phyloP scores from a whole-genome alignment of 2,888 invertebrate species.

The Chrysopilus asiliformis region DNA sequence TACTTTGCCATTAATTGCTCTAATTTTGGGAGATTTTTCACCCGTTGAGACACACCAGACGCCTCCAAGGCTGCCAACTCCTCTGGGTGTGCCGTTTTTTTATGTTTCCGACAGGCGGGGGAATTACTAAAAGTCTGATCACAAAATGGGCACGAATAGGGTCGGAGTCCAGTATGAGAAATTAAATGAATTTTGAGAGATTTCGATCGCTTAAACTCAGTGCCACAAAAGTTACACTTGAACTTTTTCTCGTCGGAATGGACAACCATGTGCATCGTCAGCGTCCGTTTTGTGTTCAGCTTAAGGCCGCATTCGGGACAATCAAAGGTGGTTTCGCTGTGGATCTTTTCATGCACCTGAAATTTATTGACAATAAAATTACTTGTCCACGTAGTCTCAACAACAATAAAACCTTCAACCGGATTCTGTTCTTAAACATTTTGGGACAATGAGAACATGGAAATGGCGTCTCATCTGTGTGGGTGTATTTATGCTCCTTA shows the following conservation, averaged over 20 bases:
- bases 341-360: constrained; percentile 36
- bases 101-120: constrained; percentile 34
- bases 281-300: constrained; percentile 36
- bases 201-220: constrained; percentile 33
- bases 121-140: constrained; percentile 33
- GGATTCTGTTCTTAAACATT: constrained; percentile 28
- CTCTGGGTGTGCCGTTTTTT: constrained; percentile 31
- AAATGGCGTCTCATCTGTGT: constrained; percentile 37
- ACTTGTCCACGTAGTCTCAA: too few species aligned
- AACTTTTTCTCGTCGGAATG: constrained; percentile 30
- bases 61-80: constrained; percentile 34
- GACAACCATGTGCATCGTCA: constrained; percentile 36
- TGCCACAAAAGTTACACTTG: constrained; percentile 31
- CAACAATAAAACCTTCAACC: constrained; percentile 27
- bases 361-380: too few species aligned
- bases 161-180: constrained; percentile 32
- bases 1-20: constrained; percentile 31
- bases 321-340: constrained; percentile 32
- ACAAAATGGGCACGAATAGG: constrained; percentile 34
- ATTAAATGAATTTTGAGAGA: constrained; percentile 34
- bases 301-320: constrained; percentile 35
- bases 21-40: constrained; percentile 28
- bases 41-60: constrained; percentile 24
- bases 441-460: constrained; percentile 33
- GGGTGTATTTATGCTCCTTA: constrained; percentile 38